These are phyloP conservation scores for Antennarius striatus DNA, from an alignment of 2,113 vertebrate genomes.

Conservation along the genomic window DNA sequence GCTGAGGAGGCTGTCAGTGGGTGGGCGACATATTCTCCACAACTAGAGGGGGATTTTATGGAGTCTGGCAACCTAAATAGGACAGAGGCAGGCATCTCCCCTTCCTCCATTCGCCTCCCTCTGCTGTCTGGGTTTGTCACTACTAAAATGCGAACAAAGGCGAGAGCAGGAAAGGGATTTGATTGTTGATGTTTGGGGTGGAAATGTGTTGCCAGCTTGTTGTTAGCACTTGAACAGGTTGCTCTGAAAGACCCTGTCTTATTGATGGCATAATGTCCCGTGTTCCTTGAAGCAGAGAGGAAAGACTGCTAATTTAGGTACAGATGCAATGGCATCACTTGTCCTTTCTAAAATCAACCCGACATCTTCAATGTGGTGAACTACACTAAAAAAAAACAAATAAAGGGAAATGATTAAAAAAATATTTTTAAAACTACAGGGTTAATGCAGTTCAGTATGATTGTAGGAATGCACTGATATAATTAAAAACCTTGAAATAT, in stretches of 20 bases:
- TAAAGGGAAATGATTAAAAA: background rate
- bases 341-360: conserved; percentile 37
- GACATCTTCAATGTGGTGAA: conserved; percentile 31
- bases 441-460: no score
- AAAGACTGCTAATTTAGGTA: conserved; percentile 44
- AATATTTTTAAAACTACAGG: background rate
- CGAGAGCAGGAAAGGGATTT: conserved; percentile 49
- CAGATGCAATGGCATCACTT: conserved; percentile 30
- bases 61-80: conserved; percentile 73
- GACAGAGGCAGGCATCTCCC: conserved; percentile 62
- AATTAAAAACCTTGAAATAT: no score
- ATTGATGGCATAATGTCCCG: background rate
- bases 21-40: conserved; percentile 70
- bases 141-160: conserved; percentile 65
- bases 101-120: conserved; percentile 57
- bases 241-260: conserved; percentile 11
- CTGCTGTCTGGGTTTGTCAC: conserved; percentile 63
- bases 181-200: conserved; percentile 53
- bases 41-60: conserved; percentile 72
- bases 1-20: conserved; percentile 70
- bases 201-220: conserved; percentile 50
- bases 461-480: no score
- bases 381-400: conserved; percentile 14
- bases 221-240: conserved; percentile 41
- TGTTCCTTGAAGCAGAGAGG: conserved; percentile 34